A percentile compares a stretch with the other conserved stretches of the same genome.
phyloP scores from a whole-genome alignment of 2,797 vertebrate genomes.

The Melanotaenia pygmaea region DNA sequence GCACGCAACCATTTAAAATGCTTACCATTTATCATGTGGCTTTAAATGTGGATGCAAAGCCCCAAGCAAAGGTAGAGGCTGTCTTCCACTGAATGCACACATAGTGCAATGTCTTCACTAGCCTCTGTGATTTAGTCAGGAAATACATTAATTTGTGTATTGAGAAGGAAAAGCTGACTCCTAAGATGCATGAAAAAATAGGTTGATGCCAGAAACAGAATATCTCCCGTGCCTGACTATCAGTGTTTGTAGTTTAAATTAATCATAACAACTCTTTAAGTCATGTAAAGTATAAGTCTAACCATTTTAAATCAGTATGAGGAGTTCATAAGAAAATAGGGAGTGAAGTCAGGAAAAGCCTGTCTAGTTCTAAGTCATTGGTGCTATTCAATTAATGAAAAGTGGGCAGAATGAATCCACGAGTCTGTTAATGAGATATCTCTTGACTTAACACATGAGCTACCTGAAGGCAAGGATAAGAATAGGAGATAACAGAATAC shows the following conservation, averaged over 20 bases:
- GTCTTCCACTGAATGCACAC: slow-evolving; percentile 35
- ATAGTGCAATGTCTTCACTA: slow-evolving; percentile 20
- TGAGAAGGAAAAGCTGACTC: slow-evolving; percentile 37
- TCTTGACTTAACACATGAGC: slow-evolving; percentile 78
- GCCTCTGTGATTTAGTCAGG: slow-evolving; percentile 39
- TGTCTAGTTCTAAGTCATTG: slow-evolving; percentile 44
- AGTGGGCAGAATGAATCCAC: slow-evolving; percentile 71
- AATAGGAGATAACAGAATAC: slow-evolving; percentile 76
- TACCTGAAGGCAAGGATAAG: slow-evolving; percentile 80
- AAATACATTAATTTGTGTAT: slow-evolving; percentile 51
- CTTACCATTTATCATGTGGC: slow-evolving; percentile 35
- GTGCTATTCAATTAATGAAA: slow-evolving; percentile 66
- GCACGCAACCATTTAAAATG: slow-evolving; percentile 30
- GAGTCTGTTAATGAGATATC: slow-evolving; percentile 79
- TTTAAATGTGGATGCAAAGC: slow-evolving; percentile 27
- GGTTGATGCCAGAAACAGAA: slow-evolving; percentile 39
- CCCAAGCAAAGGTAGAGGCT: slow-evolving; percentile 41
- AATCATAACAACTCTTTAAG: slow-evolving; percentile 56
- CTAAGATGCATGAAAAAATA: slow-evolving; percentile 29
- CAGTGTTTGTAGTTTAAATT: slow-evolving; percentile 55
- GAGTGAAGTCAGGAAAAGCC: slow-evolving; percentile 38
- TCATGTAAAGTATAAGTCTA: slow-evolving; percentile 41
- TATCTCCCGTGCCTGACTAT: slow-evolving; percentile 53
- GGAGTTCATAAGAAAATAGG: slow-evolving; percentile 32
- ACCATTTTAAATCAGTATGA: slow-evolving; percentile 50